Conservation (phyloP, 2,888 invertebrate species). For the Scaptomyza tumidula region DNA sequence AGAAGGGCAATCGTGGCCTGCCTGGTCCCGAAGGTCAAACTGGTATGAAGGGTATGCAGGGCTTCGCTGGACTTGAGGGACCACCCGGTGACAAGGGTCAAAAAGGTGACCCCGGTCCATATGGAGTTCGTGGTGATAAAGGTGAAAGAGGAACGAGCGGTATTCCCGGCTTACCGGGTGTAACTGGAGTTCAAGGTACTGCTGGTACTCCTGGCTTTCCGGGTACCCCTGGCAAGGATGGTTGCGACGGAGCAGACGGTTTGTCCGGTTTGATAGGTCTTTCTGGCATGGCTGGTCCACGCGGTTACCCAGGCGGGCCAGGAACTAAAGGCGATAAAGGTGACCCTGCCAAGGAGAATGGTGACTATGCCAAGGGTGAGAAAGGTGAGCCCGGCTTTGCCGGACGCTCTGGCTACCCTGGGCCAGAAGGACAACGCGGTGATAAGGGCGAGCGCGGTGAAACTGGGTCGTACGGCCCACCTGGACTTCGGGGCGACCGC, state of each 20-base stretch:
- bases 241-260: constrained; percentile 98
- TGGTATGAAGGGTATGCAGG: constrained; percentile 91
- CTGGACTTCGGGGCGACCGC: constrained; percentile 91
- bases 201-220: constrained; percentile 86
- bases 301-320: constrained; percentile 87
- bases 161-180: constrained; percentile 93
- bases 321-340: constrained; percentile 89
- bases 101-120: constrained; percentile 93
- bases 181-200: constrained; percentile 84
- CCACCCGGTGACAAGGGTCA: constrained; percentile 94
- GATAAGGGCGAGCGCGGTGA: constrained; percentile 90
- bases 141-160: constrained; percentile 95
- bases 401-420: constrained; percentile 82
- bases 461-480: constrained; percentile 79
- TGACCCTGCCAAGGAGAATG: constrained; percentile 87
- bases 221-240: constrained; percentile 95
- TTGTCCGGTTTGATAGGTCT: constrained; percentile 89
- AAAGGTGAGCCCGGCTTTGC: constrained; percentile 90
- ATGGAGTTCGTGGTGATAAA: constrained; percentile 92
- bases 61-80: constrained; percentile 93
- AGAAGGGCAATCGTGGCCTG: constrained; percentile 92
- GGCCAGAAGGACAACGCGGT: constrained; percentile 85
- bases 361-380: constrained; percentile 89
- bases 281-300: constrained; percentile 90
- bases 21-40: constrained; percentile 90